These are phyloP conservation scores for Thyatira batis DNA, from an alignment of 2,888 invertebrate species.

Conservation along the genomic window DNA sequence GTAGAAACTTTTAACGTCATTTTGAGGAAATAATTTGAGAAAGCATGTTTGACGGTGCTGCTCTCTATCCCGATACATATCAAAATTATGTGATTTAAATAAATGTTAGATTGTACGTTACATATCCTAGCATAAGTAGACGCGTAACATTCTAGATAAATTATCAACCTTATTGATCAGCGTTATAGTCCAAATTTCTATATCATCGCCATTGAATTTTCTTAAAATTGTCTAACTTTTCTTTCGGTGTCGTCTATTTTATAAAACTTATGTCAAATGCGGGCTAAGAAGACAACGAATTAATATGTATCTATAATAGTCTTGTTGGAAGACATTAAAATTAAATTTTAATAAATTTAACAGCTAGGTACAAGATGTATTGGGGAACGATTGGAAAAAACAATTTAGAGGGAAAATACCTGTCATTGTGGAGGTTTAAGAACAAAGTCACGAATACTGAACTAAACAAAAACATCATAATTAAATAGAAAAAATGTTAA, in stretches of 20 bases:
- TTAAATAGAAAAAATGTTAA: no score
- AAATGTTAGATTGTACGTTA: slow-evolving; percentile 55
- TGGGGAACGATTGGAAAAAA: slow-evolving; percentile 18
- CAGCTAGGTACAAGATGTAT: slow-evolving; percentile 33
- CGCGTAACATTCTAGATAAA: slow-evolving; percentile 33
- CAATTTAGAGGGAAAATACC: background rate
- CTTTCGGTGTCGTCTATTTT: slow-evolving; percentile 31
- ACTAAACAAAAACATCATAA: no score
- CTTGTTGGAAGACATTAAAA: slow-evolving; percentile 3
- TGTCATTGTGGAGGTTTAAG: no score
- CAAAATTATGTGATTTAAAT: slow-evolving; percentile 75
- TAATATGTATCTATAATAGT: slow-evolving; percentile 40
- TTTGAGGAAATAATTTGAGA: slow-evolving; percentile 32
- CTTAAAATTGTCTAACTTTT: slow-evolving; percentile 18
- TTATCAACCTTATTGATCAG: slow-evolving; percentile 28
- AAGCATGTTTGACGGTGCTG: slow-evolving; percentile 70
- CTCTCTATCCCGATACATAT: slow-evolving; percentile 70
- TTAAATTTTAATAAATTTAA: slow-evolving; percentile 23
- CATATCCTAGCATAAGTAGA: slow-evolving; percentile 55
- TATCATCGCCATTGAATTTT: slow-evolving; percentile 31
- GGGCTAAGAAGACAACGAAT: slow-evolving; percentile 78
- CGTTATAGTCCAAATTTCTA: slow-evolving; percentile 29
- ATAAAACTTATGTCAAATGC: slow-evolving; percentile 77
- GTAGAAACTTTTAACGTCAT: slow-evolving; percentile 45
- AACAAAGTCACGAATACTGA: no score